Evolutionary conservation across 2,113 vertebrate species (phyloP), one percentile per base, ranked within the genome.

Genomic region (Phaethon lepturus): DNA sequence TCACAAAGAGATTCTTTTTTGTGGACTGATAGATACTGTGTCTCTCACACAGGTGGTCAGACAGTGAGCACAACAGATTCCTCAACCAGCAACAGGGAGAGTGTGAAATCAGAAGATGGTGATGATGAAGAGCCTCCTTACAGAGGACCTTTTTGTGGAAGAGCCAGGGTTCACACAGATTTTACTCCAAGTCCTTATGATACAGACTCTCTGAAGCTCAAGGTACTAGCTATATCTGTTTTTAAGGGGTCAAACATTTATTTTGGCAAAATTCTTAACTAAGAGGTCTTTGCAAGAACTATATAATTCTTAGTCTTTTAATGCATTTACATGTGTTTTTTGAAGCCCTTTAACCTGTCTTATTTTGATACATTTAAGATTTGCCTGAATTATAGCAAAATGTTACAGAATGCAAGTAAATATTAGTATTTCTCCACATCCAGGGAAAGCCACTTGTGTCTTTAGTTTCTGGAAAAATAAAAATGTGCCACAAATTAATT

Each of bases 141-240:
- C 90, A 98, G 99, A 86, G 99, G 99, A n/a, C 99, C 99, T 8
- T 99, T 99, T 89, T 99, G 99, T 86, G 99, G 99, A 9, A 98
- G 99, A 0, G 99, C 99, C 56, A 96, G 99, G 19, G 99, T 99
- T 91, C 99, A 99, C 95, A 99, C 99, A 0, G 99, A 99, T 97
- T 99, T 99, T 97, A 99, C 99, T n/a, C 99, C 99, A 9, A 99
- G 99, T 93, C 99, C 99, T 33, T 99, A 99, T 3, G 99, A 99
- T 97, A 98, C 99, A 0, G 99, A 99, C 97, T 99, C 99, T 4
- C 99, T 99, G 80, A 99, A 99, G 96, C 99, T 99, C 52, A 99
- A 99, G 99, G 99, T 99, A 97, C 15, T 33, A 42, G 24, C 35
- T 90, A 3, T 50, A 28, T 85, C 31, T 76, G 19, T 3, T 93